Evolutionary conservation across 2,113 vertebrate species (phyloP), one percentile per base, ranked within the genome.

Genomic region (Penelope pileata): DNA sequence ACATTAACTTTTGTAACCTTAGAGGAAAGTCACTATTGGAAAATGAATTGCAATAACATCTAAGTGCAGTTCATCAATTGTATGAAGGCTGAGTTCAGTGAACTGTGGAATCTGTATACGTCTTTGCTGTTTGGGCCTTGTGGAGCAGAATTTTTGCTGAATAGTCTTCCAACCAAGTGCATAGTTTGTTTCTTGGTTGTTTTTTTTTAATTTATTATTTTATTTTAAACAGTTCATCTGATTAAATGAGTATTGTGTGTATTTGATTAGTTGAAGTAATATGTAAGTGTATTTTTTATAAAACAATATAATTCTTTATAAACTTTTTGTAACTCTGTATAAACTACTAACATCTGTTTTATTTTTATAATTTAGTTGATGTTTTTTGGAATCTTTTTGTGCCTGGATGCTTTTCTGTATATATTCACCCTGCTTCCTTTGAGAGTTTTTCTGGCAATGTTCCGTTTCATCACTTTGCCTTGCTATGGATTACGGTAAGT

Each of bases 401-500:
- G 99, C 96, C 98, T 99, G 97, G 99, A 99, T 63, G 99, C 99
- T 36, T 99, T 99, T 98, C 98, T 99, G 45, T 99, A 99, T 62
- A 98, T 99, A 91, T 99, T 99, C 98, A 99, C 99, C 16, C 98
- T 99, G 76, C 99, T 99, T 83, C 99, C 99, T 56, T 95, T 99
- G 79, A 96, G 99, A 96, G 98, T 99, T 70, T 97, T 99, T 93
- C 98, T 99, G 97, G 99, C 99, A 9, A 86, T 99, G 42, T 98
- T 99, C 92, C 97, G 98, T 78, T 98, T 99, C 95, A 94, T 99
- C 97, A 99, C 99, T 38, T 97, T 99, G 94, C 99, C 99, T 50
- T 99, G 99, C 97, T 99, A 98, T 92, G 98, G 99, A 91, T 98
- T 99, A 95, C 98, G 99, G 99, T 99, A 98, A 98, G 98, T 96